phyloP scores from a whole-genome alignment of 1,140 invertebrate species.

The Mamestra configurata region DNA sequence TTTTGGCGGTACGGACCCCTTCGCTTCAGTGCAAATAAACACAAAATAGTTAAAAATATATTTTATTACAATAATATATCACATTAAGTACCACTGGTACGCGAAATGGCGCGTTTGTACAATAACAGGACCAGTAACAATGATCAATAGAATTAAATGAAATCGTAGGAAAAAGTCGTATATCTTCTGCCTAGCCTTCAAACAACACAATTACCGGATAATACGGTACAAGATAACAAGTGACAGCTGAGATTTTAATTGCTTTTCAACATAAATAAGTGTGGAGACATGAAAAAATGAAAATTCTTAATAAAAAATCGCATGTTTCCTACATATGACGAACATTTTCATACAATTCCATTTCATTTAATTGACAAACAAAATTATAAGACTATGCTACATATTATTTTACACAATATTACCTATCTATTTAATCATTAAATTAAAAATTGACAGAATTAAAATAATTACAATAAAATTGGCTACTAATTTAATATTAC shows the following conservation, averaged over 20 bases:
- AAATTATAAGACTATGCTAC: neutral
- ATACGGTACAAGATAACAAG: too few species aligned
- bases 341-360: neutral
- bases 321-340: too few species aligned
- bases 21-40: conserved; percentile 6
- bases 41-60: conserved; percentile 36
- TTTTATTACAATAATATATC: conserved; percentile 36
- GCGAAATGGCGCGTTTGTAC: conserved; percentile 5
- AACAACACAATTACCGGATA: too few species aligned
- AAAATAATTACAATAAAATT: conserved; percentile 4
- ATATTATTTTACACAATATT: neutral
- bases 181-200: too few species aligned
- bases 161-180: neutral
- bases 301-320: too few species aligned
- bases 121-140: conserved; percentile 3
- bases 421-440: neutral
- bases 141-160: neutral
- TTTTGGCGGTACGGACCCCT: too few species aligned
- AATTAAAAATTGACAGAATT: conserved; percentile 25
- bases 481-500: neutral
- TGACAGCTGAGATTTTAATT: neutral
- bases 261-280: neutral
- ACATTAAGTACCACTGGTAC: conserved; percentile 21
- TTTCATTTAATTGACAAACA: neutral
- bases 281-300: too few species aligned